phyloP scores from a whole-genome alignment of 2,797 vertebrate species.

The Balearica regulorum region DNA sequence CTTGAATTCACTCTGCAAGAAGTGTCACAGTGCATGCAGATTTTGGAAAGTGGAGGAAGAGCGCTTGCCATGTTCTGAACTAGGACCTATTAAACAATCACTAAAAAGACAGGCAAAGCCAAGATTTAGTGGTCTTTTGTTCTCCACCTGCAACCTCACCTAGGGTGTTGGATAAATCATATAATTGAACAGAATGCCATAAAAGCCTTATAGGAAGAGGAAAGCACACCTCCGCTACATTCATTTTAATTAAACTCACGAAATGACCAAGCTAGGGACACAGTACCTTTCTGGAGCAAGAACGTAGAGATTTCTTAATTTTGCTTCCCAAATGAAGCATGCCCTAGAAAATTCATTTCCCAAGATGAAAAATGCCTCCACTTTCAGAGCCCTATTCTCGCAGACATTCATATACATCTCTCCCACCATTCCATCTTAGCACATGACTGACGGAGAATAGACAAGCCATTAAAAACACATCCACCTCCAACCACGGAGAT shows the following conservation, averaged over 20 bases:
- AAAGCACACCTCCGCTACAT: not conserved
- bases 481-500: conserved; percentile 74
- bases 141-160: not conserved
- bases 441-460: conserved; percentile 74
- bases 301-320: not conserved
- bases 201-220: not conserved
- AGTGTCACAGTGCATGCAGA: not conserved
- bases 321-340: not conserved
- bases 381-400: not conserved
- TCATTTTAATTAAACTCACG: not conserved
- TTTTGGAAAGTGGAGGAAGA: not conserved
- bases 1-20: not conserved
- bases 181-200: not conserved
- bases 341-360: not conserved
- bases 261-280: not conserved
- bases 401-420: not conserved
- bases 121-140: not conserved
- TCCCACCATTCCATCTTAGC: conserved; percentile 55
- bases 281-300: not conserved
- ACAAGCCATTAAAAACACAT: conserved; percentile 76
- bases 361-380: not conserved
- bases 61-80: not conserved
- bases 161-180: not conserved
- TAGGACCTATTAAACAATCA: not conserved
- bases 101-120: not conserved